Base-by-base conservation (phyloP, 2,797 vertebrate genomes). In the Danionella dracula region DNA sequence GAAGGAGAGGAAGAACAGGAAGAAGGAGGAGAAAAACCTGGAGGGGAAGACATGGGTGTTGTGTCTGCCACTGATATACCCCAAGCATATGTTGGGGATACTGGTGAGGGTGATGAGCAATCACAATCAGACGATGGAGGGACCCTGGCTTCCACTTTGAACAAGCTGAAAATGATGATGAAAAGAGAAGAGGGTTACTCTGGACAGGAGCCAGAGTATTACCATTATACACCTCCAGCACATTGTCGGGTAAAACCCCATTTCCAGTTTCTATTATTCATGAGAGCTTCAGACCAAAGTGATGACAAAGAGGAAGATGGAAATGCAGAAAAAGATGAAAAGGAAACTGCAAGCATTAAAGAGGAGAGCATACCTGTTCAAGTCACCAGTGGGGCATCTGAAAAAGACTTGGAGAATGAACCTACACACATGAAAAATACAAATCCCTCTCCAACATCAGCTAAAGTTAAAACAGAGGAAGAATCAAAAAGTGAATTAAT, bases 191-290 rank as follows among this genome's bases (percentile, higher is more conserved):
- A 99, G 64, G 94, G 93, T 62, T 84, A 88, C 15, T 72, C 79
- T 1, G 89, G 91, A 0, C 84, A 90, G 49, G 97, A 98, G 72
- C 94, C 95, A 1, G 86, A 99, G 57, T 99, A 99, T 85, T 99
- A 99, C 77, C 96, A 99, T 84, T 99, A 99, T 34, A 83, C 95
- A 62, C 96, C 96, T 19, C 97, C 97, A 2, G 93, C 94, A 50
- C 96, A 99, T 73, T 99, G 97, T 78, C 91, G 94, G 65, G 96
- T 99, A 1, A 99, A 99, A 56, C 97, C 97, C 5, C 92, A 95
- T 73, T 98, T 99, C 65, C 96, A 97, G 78, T 99, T 99, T 78
- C 82, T 99, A 64, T 90, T 99, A 7, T 99, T 99, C 70, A 99
- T 98, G 96, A 95, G 94, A 84, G 93, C 97, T 27, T 91, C 92